Evolutionary conservation across 64 coral and sea anemone species (phyloP), one percentile per base, ranked within the genome.

Genomic region (Porites lutea): DNA sequence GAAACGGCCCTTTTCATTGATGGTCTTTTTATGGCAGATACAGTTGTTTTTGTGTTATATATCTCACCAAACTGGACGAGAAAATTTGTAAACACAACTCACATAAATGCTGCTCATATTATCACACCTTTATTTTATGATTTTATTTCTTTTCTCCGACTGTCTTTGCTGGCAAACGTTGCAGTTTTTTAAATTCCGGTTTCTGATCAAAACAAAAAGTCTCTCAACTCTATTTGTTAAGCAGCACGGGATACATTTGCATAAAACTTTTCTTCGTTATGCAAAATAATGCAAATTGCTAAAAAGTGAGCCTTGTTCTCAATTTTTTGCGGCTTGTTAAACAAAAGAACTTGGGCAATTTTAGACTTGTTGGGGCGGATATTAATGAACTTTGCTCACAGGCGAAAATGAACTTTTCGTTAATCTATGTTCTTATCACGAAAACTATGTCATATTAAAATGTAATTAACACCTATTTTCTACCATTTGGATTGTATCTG

Each of bases 241-340:
- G 61, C 16, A 55, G 11, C 53, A 55, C 0, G 5, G 53, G 11
- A 9, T 4, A 37, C 13, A 46, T 74, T 23, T 48, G 43, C 12
- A 47, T 74, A 3, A 59, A 79, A 58, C 16, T 50, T 6, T 75
- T 50, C 6, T 18, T 50, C 48, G 27, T 19, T 75, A 75, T 75
- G 73, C 48, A 64, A 83, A 48, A 65, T 45, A 63, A 65, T 83
- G 79, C 14, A 48, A 83, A 65, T 83, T 83, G 14, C 61, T 3
- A 44, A n/a, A 65, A 82, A 65, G 20, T 59, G 4, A 48, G 23
- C 9, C n/a, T 83, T 83, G 79, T 83, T 65, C 45, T 65, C 5
- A 51, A 78, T 19, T 57, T 78, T 78, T 64, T 52, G n/a, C 23
- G 14, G 18, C n/a, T 19, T 45, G 14, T 13, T 19, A 79, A 79